These are phyloP conservation scores for Pyrgus malvae DNA, from an alignment of 2,888 invertebrate species.

Conservation along the genomic window DNA sequence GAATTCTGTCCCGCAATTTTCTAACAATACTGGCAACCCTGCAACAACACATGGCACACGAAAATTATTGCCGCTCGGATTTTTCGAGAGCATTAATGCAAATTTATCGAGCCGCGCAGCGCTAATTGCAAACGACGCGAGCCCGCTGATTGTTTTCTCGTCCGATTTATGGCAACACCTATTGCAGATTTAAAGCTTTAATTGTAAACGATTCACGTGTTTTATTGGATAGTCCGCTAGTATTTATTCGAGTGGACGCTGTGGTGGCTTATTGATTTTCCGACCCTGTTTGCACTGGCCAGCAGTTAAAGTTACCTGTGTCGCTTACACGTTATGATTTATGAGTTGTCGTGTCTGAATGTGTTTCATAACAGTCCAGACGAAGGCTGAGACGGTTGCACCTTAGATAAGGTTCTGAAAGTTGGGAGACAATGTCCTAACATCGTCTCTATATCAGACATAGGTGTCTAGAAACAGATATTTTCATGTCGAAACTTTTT, in stretches of 20 bases:
- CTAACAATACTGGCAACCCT: slow-evolving; percentile 1
- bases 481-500: too few relatives aligned
- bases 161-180: slow-evolving; percentile 81
- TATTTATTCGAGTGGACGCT: slow-evolving; percentile 72
- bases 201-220: slow-evolving; percentile 81
- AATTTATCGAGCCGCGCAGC: slow-evolving; percentile 79
- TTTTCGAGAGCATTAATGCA: slow-evolving; percentile 82
- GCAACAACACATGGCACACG: slow-evolving; percentile 67
- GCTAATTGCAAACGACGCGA: slow-evolving; percentile 79
- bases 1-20: slow-evolving; percentile 9
- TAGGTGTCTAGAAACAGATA: too few relatives aligned
- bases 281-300: slow-evolving; percentile 51
- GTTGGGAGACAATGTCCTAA: too few relatives aligned
- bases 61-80: slow-evolving; percentile 78
- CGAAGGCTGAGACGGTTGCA: too few relatives aligned
- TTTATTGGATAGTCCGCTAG: slow-evolving; percentile 79
- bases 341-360: slow-evolving; percentile 30
- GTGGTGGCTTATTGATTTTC: slow-evolving; percentile 76
- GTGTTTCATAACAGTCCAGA: too few relatives aligned
- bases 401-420: too few relatives aligned
- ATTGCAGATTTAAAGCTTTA: slow-evolving; percentile 82
- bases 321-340: slow-evolving; percentile 44
- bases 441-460: too few relatives aligned
- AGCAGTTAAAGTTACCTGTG: slow-evolving; percentile 52
- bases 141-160: slow-evolving; percentile 79